Base-by-base conservation (phyloP, 2,113 vertebrate genomes). In the Motacilla tschutschensis region DNA sequence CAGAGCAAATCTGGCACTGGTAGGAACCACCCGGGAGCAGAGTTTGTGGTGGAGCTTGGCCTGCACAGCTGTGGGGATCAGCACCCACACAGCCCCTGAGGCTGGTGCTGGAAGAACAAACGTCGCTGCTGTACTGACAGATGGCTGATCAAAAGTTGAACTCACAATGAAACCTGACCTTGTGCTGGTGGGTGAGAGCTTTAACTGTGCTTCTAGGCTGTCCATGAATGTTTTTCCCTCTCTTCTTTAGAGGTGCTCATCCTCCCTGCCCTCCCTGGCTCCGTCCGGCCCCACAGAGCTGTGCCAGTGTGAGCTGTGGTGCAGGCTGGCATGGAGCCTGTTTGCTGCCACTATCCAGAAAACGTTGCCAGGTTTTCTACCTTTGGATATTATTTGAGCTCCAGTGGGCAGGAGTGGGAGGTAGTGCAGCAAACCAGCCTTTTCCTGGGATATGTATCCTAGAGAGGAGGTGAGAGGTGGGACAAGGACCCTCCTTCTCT, bases 271-370 rank as follows among this genome's bases (percentile, higher is more conserved):
- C 14, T 33, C 24, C 35, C 36, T 43, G 17, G 72, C 69, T n/a
- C 69, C 24, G 5, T 12, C 17, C 47, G 50, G 10, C 46, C 5
- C 29, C 29, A 9, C 0, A 0, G 6, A 66, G 36, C 70, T 0
- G 8, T 46, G 64, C 11, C 1, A 1, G 5, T 51, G 55, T 17
- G 8, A 43, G 66, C 71, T 46, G 24, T 53, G 57, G 29, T 17
- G 57, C 78, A 77, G 78, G 74, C 75, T 84, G 84, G 82, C 75
- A 20, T 4, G 31, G 24, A 65, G 84, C 79, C 84, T 29, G 19
- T 28, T 25, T 25, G 7, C n/a, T 50, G 62, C 71, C 78, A 10
- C 24, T 4, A 12, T 29, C 70, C 0, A 0, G n/a, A 47, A 71
- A 87, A 51, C 7, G 2, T 40, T 60, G 71, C 67, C 74, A 78